These are phyloP conservation scores for Hyphantria cunea DNA, from an alignment of 1,140 invertebrate species.

Conservation along the genomic window DNA sequence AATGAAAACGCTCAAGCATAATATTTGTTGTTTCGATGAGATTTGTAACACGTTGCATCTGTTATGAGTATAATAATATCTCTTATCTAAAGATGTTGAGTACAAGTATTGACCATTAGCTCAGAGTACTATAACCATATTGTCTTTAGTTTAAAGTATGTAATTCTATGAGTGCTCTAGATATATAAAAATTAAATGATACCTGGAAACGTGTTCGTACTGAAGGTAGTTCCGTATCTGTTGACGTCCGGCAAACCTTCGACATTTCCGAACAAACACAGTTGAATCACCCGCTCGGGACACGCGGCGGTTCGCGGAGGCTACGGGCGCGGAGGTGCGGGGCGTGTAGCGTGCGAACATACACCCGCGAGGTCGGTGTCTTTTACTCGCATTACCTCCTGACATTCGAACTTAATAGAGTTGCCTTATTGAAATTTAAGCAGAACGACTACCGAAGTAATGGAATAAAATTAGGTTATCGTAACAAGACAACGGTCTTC, in stretches of 20 bases:
- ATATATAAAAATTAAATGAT: slow-evolving; percentile 59
- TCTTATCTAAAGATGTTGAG: background rate
- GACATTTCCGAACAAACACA: slow-evolving; percentile 72
- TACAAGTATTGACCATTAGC: background rate
- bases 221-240: slow-evolving; percentile 76
- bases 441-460: slow-evolving; percentile 68
- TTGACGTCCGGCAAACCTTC: slow-evolving; percentile 79
- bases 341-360: slow-evolving; percentile 53
- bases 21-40: too few relatives aligned
- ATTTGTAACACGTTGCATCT: background rate
- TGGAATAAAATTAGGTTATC: slow-evolving; percentile 78
- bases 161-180: slow-evolving; percentile 35
- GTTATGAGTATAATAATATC: background rate
- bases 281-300: slow-evolving; percentile 47
- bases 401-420: slow-evolving; percentile 76
- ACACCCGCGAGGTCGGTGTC: slow-evolving; percentile 65
- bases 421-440: slow-evolving; percentile 74
- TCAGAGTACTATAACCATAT: too few relatives aligned
- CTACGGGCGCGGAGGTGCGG: slow-evolving; percentile 10
- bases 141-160: background rate
- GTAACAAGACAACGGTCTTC: slow-evolving; percentile 75
- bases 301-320: slow-evolving; percentile 13
- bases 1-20: too few relatives aligned
- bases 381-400: slow-evolving; percentile 73
- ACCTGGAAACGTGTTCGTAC: slow-evolving; percentile 69